phyloP scores from a whole-genome alignment of 1,140 invertebrate genomes.

The Triops cancriformis region DNA sequence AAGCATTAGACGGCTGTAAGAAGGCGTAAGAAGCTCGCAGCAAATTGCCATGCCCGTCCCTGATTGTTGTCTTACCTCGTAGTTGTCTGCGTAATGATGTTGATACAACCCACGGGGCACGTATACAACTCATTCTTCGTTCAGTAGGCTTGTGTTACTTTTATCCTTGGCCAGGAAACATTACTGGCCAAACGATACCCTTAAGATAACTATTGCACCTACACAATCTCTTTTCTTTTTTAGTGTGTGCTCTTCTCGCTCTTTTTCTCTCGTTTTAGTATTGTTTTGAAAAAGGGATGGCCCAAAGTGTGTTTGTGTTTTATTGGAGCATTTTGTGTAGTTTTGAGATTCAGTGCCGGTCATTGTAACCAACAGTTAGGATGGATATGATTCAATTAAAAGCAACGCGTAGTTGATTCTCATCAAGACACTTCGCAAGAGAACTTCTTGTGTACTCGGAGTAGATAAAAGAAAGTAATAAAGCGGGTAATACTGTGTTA shows the following conservation, averaged over 20 bases:
- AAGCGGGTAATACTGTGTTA: too few relatives aligned
- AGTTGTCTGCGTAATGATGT: not conserved
- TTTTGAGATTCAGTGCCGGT: not conserved
- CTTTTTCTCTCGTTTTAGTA: not conserved
- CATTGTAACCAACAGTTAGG: too few relatives aligned
- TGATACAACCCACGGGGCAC: not conserved
- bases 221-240: not conserved
- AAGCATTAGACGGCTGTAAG: not conserved
- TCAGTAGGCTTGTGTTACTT: not conserved
- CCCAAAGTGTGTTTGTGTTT: not conserved
- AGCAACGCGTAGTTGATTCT: too few relatives aligned
- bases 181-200: not conserved
- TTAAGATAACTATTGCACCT: not conserved
- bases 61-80: slow-evolving; percentile 1
- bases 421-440: too few relatives aligned
- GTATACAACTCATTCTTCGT: not conserved
- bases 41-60: not conserved
- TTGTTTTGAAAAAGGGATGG: not conserved
- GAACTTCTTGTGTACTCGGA: too few relatives aligned
- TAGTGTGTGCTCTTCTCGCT: not conserved
- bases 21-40: not conserved
- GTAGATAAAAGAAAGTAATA: too few relatives aligned
- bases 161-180: not conserved
- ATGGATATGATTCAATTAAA: too few relatives aligned
- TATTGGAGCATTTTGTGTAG: not conserved